phyloP scores from a whole-genome alignment of 1,140 invertebrate genomes.

The Pristionchus pacificus region DNA sequence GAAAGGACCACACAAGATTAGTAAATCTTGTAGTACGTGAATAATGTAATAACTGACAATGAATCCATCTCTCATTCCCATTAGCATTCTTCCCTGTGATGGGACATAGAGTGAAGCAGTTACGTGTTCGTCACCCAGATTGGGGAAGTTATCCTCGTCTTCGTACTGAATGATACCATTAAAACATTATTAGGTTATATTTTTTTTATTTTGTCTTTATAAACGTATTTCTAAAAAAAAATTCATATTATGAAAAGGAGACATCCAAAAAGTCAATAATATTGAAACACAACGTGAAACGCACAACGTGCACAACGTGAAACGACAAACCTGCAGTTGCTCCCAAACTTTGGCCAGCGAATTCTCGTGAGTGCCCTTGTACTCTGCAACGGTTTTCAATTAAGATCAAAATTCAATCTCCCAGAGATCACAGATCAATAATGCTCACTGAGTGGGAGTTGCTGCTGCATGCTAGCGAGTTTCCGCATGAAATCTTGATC shows the following conservation, averaged over 20 bases:
- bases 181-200: too few species aligned
- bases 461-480: not conserved
- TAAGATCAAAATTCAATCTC: too few species aligned
- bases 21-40: too few species aligned
- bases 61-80: conserved; percentile 88
- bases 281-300: too few species aligned
- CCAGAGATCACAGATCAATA: not conserved
- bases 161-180: too few species aligned
- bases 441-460: conserved; percentile 27
- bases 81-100: conserved; percentile 83
- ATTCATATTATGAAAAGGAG: too few species aligned
- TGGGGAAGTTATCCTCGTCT: conserved; percentile 30
- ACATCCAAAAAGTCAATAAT: too few species aligned
- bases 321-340: too few species aligned
- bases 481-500: conserved; percentile 30
- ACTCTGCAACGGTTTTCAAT: conserved; percentile 14
- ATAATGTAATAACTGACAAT: conserved; percentile 70
- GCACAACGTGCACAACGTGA: too few species aligned
- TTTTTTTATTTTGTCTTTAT: too few species aligned
- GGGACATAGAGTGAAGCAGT: conserved; percentile 83
- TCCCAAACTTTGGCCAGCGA: not conserved
- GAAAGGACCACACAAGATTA: not conserved
- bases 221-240: too few species aligned
- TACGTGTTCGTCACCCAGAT: conserved; percentile 22
- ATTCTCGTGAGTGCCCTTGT: conserved; percentile 23